Base-by-base conservation (phyloP, 1,140 invertebrate genomes). In the Diprion similis region DNA sequence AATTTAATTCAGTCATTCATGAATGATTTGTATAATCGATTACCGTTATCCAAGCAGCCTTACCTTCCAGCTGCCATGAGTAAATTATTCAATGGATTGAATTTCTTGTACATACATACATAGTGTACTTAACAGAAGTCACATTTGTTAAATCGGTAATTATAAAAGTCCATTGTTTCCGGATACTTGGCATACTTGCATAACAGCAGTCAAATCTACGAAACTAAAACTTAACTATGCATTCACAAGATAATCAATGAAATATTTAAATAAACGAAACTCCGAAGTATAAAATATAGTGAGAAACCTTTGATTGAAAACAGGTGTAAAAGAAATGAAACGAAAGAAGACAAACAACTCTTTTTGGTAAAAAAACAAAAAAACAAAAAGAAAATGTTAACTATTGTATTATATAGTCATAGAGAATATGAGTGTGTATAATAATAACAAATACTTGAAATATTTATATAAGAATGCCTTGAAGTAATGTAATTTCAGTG, bases 231-330 rank as follows among this genome's bases (percentile, higher is more conserved):
- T 37, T 37, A 37, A 37, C 24, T 37, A 37, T 6, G 24, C 24
- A 83, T 82, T 84, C 81, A 81, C 82, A 82, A 80, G 74, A 83
- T 73, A 74, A 59, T 24, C 10, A 46, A 51, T 18, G n/a, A 51
- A 47, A 37, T 24, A n/a, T 65, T 18, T 13, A 7, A 72, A 66
- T 47, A 45, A 7, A 19, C 13, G 15, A 66, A 71, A 15, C n/a
- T 10, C 18, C 46, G 37, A 17, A 72, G 46, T 24, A 46, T 11
- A 19, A 72, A 72, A 51, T 37, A 73, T 59, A 51, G n/a, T 59
- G 75, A 75, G 66, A 77, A 75, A 76, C 74, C 76, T 77, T 73
- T 77, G 71, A 75, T 76, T 37, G 2, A 75, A 75, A 74, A 76
- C 19, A 37, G 37, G 69, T 73, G 6, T 18, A 15, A 15, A 51